Evolutionary conservation across 2,888 invertebrate species (phyloP).

Genomic region (Conomelus anceps): DNA sequence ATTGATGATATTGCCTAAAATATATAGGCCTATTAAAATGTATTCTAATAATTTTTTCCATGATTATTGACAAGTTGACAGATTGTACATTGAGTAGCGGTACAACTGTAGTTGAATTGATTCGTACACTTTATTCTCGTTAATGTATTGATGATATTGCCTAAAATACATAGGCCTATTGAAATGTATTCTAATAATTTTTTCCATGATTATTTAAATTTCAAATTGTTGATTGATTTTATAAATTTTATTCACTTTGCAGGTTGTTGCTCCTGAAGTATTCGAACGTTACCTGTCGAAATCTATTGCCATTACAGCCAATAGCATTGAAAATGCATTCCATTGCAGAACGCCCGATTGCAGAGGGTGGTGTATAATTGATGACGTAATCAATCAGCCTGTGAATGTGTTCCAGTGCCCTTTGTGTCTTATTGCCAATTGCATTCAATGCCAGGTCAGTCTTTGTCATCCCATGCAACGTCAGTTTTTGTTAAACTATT

Average conservation of each 20-base stretch:
- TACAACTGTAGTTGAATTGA: too few species aligned
- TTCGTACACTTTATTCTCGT: too few species aligned
- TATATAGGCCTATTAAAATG: too few species aligned
- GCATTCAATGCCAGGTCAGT: background rate
- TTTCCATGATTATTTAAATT: background rate
- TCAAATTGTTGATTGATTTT: background rate
- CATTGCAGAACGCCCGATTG: background rate
- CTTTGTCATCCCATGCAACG: background rate
- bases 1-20: too few species aligned
- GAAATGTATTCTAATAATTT: too few species aligned
- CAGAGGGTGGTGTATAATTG: background rate
- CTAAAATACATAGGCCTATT: too few species aligned
- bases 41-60: too few species aligned
- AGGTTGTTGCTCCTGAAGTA: background rate
- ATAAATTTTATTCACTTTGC: background rate
- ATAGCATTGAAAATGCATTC: background rate
- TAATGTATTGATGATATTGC: too few species aligned
- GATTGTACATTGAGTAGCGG: too few species aligned
- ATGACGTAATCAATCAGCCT: background rate
- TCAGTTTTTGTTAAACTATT: too few species aligned
- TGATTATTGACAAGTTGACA: too few species aligned
- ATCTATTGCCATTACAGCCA: background rate
- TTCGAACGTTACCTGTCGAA: background rate
- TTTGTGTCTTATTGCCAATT: background rate
- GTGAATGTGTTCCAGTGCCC: background rate